Percentiles rank a stretch among this genome's conserved stretches.
Evolutionary conservation across 2,113 vertebrate genomes (phyloP).

Genomic region (Myrmecobius fasciatus): DNA sequence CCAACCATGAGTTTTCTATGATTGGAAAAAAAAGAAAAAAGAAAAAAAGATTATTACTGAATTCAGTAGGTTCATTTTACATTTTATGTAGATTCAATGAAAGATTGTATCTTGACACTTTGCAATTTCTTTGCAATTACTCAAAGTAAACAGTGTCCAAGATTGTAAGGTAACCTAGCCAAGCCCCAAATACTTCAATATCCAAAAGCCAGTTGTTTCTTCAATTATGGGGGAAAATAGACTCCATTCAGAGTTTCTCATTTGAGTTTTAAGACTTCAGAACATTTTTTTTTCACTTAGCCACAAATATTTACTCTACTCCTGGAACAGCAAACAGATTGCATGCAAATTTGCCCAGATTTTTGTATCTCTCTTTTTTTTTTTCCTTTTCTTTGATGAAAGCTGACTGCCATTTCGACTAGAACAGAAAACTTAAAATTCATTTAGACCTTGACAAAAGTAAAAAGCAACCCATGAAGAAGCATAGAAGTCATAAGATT

Average conservation of each 20-base stretch:
- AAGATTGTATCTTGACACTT: conserved; percentile 55
- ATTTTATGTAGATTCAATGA: conserved; percentile 6
- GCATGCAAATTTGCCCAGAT: conserved; percentile 47
- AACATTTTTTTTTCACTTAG: conserved; percentile 50
- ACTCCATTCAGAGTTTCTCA: conserved; percentile 47
- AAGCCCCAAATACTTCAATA: conserved; percentile 72
- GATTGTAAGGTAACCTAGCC: conserved; percentile 58
- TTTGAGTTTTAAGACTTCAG: conserved; percentile 12
- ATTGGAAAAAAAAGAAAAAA: not conserved
- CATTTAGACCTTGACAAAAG: conserved; percentile 3
- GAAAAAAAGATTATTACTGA: not conserved
- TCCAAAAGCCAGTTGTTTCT: conserved; percentile 59
- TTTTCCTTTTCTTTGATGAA: conserved; percentile 42
- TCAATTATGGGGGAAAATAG: conserved; percentile 22
- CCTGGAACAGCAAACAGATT: conserved; percentile 46
- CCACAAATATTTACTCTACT: conserved; percentile 72
- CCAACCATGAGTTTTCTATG: not conserved
- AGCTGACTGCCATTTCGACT: conserved; percentile 37
- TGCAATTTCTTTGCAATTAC: conserved; percentile 56
- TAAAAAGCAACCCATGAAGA: not conserved
- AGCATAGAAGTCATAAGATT: not conserved
- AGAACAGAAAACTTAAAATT: conserved; percentile 31
- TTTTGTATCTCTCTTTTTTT: conserved; percentile 48
- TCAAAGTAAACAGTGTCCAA: conserved; percentile 67
- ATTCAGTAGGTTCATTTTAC: not conserved